Evolutionary conservation across 2,888 invertebrate species (phyloP).

Genomic region (Coelinius sp.): DNA sequence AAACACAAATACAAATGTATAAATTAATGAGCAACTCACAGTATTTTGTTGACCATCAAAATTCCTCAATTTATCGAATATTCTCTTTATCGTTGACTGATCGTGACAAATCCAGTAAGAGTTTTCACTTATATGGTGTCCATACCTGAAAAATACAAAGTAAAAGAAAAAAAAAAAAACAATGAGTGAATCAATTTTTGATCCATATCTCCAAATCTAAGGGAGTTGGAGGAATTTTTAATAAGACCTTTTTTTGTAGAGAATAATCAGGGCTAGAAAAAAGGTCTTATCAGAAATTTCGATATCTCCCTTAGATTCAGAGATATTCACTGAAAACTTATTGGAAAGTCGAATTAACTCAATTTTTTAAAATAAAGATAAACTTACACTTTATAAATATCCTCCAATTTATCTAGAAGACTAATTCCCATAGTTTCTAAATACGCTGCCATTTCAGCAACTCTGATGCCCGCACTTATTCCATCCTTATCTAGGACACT

Average conservation of each 20-base stretch:
- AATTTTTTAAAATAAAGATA: background rate
- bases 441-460: conserved; percentile 83
- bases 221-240: no score
- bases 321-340: background rate
- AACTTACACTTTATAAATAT: conserved; percentile 80
- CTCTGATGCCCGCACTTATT: conserved; percentile 87
- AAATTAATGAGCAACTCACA: conserved; percentile 71
- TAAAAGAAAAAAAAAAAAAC: background rate
- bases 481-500: conserved; percentile 97
- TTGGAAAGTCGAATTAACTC: background rate
- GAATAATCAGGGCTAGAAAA: no score
- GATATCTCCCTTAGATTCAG: background rate
- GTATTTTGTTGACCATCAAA: conserved; percentile 74
- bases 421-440: conserved; percentile 76
- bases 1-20: background rate
- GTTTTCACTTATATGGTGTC: conserved; percentile 89
- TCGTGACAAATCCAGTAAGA: conserved; percentile 93
- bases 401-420: conserved; percentile 77
- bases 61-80: conserved; percentile 88
- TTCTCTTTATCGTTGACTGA: conserved; percentile 76
- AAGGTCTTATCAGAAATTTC: no score
- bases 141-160: conserved; percentile 76
- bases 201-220: background rate
- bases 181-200: background rate
- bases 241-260: no score